These are phyloP conservation scores for Pyrocephalus nanus DNA, from an alignment of 2,797 vertebrate species.

Conservation along the genomic window DNA sequence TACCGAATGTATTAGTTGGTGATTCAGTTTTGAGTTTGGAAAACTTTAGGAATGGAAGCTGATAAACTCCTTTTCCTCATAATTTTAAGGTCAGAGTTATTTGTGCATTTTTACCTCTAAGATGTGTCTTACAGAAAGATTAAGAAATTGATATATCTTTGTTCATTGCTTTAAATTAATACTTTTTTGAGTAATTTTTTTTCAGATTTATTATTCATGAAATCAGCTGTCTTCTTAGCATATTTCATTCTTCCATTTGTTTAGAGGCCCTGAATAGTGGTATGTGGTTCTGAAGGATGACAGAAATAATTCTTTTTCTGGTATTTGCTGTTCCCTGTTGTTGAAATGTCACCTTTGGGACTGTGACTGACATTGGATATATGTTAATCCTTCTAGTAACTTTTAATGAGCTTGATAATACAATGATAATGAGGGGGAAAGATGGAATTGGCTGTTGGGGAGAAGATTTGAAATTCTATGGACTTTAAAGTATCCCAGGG, in stretches of 20 bases:
- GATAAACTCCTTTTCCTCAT: not conserved
- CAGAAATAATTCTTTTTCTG: not conserved
- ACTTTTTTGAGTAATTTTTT: not conserved
- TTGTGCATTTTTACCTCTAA: not conserved
- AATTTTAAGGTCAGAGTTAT: not conserved
- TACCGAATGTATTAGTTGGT: not conserved
- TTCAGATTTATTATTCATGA: not conserved
- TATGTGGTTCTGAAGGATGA: not conserved
- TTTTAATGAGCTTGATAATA: not conserved
- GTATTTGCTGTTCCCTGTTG: not conserved
- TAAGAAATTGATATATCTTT: not conserved
- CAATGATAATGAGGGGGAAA: not conserved
- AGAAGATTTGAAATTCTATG: not conserved
- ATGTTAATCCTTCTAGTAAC: not conserved
- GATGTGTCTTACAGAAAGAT: not conserved
- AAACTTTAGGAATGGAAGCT: not conserved
- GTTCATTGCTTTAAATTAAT: not conserved
- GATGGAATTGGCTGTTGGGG: not conserved
- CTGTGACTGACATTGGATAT: not conserved
- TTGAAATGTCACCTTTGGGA: conserved; percentile 19
- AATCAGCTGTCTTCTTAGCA: not conserved
- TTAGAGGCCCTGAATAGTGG: not conserved
- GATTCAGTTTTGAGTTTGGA: not conserved
- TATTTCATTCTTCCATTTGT: not conserved
- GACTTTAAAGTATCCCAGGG: not conserved